These are phyloP conservation scores for Acleris holmiana DNA, from an alignment of 2,888 invertebrate species.

Conservation along the genomic window DNA sequence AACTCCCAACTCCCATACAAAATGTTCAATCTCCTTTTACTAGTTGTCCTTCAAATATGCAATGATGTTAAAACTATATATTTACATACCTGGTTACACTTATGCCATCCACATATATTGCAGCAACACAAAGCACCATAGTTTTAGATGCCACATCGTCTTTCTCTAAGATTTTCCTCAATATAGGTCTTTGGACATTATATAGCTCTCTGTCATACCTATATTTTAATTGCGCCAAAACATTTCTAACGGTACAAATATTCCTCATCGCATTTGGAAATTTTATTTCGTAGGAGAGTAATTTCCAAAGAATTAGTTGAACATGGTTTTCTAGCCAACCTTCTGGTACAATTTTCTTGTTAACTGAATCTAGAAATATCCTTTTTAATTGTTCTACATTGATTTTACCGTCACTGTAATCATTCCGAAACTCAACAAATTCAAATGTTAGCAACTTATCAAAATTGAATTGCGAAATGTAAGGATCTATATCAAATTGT, in stretches of 20 bases:
- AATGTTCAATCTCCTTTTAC: too few relatives aligned
- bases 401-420: slow-evolving; percentile 49
- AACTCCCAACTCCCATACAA: too few relatives aligned
- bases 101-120: slow-evolving; percentile 67
- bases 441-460: slow-evolving; percentile 58
- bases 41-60: too few relatives aligned
- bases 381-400: slow-evolving; percentile 56
- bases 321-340: slow-evolving; percentile 92
- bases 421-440: slow-evolving; percentile 57
- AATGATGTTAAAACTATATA: neutral
- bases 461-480: slow-evolving; percentile 49
- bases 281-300: slow-evolving; percentile 88
- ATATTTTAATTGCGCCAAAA: slow-evolving; percentile 89
- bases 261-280: slow-evolving; percentile 64
- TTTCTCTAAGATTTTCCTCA: slow-evolving; percentile 90
- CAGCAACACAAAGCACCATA: slow-evolving; percentile 89
- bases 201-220: slow-evolving; percentile 91
- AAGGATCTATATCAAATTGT: slow-evolving; percentile 46
- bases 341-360: slow-evolving; percentile 85
- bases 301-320: slow-evolving; percentile 92
- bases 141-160: slow-evolving; percentile 89
- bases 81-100: slow-evolving; percentile 55
- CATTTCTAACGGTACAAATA: slow-evolving; percentile 85
- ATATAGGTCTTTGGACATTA: slow-evolving; percentile 86
- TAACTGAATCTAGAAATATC: slow-evolving; percentile 78